Evolutionary conservation across 92 coral and sea anemone genomes (phyloP).

Genomic region (Porites divaricata): DNA sequence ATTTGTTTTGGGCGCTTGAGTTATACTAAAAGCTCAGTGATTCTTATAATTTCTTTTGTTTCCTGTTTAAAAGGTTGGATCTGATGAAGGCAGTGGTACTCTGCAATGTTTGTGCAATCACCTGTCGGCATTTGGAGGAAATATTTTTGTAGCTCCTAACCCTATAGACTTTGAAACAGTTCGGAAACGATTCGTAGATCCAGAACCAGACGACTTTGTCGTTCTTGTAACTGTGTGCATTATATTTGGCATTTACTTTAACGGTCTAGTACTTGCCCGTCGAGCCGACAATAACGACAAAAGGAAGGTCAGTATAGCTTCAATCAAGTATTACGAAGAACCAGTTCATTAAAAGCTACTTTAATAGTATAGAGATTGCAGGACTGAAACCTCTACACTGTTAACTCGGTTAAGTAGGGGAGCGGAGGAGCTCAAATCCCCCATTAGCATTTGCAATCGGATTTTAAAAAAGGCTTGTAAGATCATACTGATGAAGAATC

Average conservation of each 20-base stretch:
- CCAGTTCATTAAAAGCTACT: too few species aligned
- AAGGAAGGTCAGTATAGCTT: not conserved
- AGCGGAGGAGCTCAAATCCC: too few species aligned
- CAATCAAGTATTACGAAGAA: conserved; percentile 14
- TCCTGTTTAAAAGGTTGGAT: conserved; percentile 10
- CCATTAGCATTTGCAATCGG: too few species aligned
- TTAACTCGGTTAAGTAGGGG: too few species aligned
- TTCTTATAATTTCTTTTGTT: too few species aligned
- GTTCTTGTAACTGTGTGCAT: conserved; percentile 57
- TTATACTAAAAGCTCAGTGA: too few species aligned
- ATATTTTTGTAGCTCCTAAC: conserved; percentile 28
- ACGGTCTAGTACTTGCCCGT: not conserved
- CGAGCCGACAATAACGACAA: conserved; percentile 2
- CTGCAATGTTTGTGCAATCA: conserved; percentile 20
- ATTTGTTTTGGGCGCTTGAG: too few species aligned
- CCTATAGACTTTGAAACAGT: conserved; percentile 23
- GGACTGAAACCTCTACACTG: too few species aligned
- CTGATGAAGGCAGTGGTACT: not conserved
- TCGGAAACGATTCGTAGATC: conserved; percentile 21
- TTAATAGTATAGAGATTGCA: too few species aligned
- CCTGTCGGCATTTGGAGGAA: conserved; percentile 20
- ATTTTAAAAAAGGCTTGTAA: too few species aligned
- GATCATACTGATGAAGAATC: too few species aligned
- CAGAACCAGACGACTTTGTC: conserved; percentile 75
- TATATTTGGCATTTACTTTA: conserved; percentile 38